Conservation (phyloP, 2,113 vertebrate species). For the crab-eating macaque (Macaca fascicularis) region DNA sequence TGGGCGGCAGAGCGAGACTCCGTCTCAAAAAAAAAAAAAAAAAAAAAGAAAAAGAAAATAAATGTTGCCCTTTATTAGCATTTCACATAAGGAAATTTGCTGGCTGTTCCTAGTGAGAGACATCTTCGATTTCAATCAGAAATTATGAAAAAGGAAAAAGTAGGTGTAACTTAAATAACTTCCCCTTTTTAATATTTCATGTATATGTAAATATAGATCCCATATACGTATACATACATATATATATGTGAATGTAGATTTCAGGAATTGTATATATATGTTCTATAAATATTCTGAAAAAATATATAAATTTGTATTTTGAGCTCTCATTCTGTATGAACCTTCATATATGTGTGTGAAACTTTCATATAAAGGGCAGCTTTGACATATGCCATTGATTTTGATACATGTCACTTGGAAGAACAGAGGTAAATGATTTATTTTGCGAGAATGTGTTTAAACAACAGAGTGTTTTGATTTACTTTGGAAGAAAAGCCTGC, state of each 20-base stretch:
- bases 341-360: background rate
- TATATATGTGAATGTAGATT: background rate
- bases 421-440: constrained; percentile 30
- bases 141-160: background rate
- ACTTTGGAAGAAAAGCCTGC: background rate
- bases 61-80: background rate
- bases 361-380: background rate
- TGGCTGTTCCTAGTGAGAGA: background rate
- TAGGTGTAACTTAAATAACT: background rate
- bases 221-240: background rate
- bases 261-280: background rate
- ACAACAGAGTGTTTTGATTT: constrained; percentile 54
- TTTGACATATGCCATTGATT: constrained; percentile 41
- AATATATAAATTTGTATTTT: background rate
- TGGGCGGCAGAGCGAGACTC: too few species aligned
- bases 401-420: constrained; percentile 18
- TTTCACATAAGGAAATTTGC: background rate
- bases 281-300: background rate
- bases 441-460: constrained; percentile 60
- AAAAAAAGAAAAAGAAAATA: too few species aligned
- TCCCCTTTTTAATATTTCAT: background rate
- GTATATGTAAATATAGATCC: background rate
- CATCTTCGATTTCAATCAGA: background rate
- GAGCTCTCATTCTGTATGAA: background rate
- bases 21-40: too few species aligned